A percentile compares a stretch with the other conserved stretches of the same genome.
Evolutionary conservation across 2,113 vertebrate genomes (phyloP).

Genomic region (Vireo altiloquus): DNA sequence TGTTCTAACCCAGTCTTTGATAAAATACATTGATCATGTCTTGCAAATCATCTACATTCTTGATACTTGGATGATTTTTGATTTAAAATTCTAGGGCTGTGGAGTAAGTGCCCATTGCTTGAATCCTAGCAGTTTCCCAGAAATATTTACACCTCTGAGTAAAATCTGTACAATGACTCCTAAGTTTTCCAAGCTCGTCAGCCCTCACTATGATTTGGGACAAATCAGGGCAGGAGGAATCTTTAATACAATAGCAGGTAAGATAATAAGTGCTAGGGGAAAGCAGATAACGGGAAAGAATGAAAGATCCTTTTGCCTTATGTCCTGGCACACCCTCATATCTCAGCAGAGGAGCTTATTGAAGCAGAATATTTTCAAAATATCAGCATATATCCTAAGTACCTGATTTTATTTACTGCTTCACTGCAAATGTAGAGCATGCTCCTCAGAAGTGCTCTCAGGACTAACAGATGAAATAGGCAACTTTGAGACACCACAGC

Average conservation of each 20-base stretch:
- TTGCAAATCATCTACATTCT: background rate
- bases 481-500: background rate
- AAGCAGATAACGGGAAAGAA: background rate
- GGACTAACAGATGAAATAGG: background rate
- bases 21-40: background rate
- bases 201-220: background rate
- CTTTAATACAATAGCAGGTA: background rate
- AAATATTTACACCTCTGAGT: background rate
- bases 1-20: background rate
- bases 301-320: background rate
- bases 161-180: background rate
- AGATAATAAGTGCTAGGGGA: background rate
- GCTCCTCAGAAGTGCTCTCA: background rate
- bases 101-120: background rate
- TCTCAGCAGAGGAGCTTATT: background rate
- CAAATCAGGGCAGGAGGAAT: background rate
- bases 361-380: background rate
- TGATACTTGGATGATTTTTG: background rate
- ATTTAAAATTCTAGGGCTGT: background rate
- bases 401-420: background rate
- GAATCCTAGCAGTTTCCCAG: background rate
- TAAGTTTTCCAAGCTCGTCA: background rate
- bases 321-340: background rate
- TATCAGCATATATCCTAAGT: background rate
- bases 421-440: background rate